A percentile compares a stretch with the other conserved stretches of the same genome.
Conservation (phyloP, 2,113 vertebrate genomes). For the Corythaeola cristata region DNA sequence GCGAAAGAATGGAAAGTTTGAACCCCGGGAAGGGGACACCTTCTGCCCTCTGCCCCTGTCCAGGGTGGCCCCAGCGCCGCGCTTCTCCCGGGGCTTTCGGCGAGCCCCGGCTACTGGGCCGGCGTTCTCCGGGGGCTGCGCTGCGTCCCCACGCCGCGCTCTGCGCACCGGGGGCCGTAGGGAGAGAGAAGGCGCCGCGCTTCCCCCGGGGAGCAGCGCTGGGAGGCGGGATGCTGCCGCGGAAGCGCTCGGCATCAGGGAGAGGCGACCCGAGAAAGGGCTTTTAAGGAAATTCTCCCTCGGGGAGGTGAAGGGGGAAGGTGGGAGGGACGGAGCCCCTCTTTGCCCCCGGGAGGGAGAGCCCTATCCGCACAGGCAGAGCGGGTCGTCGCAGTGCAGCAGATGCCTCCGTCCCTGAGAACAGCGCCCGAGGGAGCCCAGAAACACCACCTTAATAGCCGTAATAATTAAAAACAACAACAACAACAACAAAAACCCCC, state of each 20-base stretch:
- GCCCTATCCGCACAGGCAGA: not conserved
- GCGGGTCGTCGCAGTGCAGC: not conserved
- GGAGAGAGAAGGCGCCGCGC: not conserved
- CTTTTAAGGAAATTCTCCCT: not conserved
- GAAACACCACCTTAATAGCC: slow-evolving; percentile 6
- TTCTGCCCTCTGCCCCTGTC: not conserved
- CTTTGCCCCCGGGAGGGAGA: not conserved
- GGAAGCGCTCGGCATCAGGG: not conserved
- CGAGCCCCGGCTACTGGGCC: not conserved
- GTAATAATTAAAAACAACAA: slow-evolving; percentile 54
- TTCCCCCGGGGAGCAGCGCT: not conserved
- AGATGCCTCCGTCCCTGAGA: not conserved
- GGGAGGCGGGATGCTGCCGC: not conserved
- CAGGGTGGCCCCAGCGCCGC: not conserved
- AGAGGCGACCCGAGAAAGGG: not conserved
- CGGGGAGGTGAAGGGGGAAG: not conserved
- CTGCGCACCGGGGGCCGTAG: not conserved
- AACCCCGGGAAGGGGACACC: not conserved
- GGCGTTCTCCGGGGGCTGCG: not conserved
- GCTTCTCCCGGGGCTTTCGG: not conserved
- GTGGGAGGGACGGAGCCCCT: not conserved
- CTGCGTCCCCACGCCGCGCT: not conserved
- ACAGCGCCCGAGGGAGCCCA: not conserved
- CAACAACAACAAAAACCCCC: slow-evolving; percentile 15
- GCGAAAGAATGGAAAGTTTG: not conserved